Evolutionary conservation across 1,140 invertebrate genomes (phyloP).

Genomic region (Campodea augens): DNA sequence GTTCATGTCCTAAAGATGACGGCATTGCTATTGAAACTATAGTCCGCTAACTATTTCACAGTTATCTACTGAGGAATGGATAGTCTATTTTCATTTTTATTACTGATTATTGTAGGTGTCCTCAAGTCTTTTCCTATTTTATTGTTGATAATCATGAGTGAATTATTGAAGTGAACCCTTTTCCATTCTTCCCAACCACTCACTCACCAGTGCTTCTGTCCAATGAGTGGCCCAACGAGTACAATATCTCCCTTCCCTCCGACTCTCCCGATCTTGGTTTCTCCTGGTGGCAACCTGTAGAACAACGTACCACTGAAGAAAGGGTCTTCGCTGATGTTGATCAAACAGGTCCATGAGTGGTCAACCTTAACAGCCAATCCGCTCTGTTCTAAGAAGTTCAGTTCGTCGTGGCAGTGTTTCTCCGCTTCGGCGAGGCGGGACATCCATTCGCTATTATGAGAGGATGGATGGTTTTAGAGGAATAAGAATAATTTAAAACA

Average conservation of each 20-base stretch:
- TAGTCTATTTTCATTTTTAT: too few relatives aligned
- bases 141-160: too few relatives aligned
- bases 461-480: too few relatives aligned
- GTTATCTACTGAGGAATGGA: too few relatives aligned
- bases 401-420: constrained; percentile 31
- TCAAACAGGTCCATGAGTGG: constrained; percentile 24
- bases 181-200: too few relatives aligned
- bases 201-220: constrained; percentile 41
- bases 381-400: constrained; percentile 29
- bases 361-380: constrained; percentile 30
- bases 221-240: constrained; percentile 39
- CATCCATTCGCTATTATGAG: constrained; percentile 21
- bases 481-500: too few relatives aligned
- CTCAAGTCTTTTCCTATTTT: too few relatives aligned
- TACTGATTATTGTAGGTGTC: too few relatives aligned
- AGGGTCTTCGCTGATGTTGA: constrained; percentile 48
- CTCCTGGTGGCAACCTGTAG: constrained; percentile 35
- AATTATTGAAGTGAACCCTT: too few relatives aligned
- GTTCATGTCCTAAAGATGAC: too few relatives aligned
- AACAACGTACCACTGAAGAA: constrained; percentile 45
- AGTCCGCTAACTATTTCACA: too few relatives aligned
- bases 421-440: constrained; percentile 34
- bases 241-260: constrained; percentile 32
- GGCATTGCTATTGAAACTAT: too few relatives aligned
- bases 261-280: constrained; percentile 25